Evolutionary conservation across 2,113 vertebrate genomes (phyloP).

Genomic region (Poecile atricapillus): DNA sequence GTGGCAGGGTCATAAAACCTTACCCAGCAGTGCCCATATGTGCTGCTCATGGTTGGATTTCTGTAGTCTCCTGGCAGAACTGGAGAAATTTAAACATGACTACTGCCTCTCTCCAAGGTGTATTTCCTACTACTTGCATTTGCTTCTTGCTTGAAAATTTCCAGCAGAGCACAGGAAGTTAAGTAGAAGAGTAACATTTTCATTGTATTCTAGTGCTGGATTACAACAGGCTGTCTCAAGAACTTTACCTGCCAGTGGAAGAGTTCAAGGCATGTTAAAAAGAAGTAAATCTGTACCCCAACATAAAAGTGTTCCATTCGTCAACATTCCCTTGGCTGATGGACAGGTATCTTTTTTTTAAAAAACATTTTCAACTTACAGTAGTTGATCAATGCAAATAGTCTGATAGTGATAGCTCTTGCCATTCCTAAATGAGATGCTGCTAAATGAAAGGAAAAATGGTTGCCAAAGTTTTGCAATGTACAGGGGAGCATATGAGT

Average conservation of each 20-base stretch:
- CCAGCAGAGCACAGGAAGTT: neutral
- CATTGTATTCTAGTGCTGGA: neutral
- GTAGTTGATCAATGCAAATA: neutral
- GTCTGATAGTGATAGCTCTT: neutral
- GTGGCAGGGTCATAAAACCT: neutral
- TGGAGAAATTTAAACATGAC: neutral
- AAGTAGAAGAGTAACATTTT: neutral
- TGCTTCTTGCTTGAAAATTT: neutral
- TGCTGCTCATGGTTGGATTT: neutral
- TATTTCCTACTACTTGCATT: neutral
- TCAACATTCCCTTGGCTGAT: constrained; percentile 71
- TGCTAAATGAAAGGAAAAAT: neutral
- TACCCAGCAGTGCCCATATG: neutral
- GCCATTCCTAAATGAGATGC: neutral
- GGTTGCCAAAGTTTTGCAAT: neutral
- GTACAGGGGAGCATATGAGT: neutral
- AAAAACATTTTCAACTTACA: neutral
- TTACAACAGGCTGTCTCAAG: neutral
- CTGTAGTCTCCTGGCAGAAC: neutral
- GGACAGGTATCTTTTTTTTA: constrained; percentile 51
- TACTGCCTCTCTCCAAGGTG: neutral
- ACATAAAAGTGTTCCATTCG: constrained; percentile 45
- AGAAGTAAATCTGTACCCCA: constrained; percentile 51
- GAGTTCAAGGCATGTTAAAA: neutral
- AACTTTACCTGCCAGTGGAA: neutral